Percentiles rank a stretch among this genome's conserved stretches.
These are phyloP conservation scores for Macaria liturata DNA, from an alignment of 2,888 invertebrate species.

Conservation along the genomic window DNA sequence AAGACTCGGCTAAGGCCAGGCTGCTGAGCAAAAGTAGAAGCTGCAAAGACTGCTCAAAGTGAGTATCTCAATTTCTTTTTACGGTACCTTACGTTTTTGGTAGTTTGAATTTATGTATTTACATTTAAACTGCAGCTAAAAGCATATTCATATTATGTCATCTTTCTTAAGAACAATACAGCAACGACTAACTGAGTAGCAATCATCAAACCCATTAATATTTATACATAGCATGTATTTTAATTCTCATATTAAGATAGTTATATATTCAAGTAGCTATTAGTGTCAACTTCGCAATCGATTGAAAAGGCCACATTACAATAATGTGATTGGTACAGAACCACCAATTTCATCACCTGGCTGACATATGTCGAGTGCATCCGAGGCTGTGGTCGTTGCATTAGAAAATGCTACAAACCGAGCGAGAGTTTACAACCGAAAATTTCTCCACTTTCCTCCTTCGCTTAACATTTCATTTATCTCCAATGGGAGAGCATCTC, in stretches of 20 bases:
- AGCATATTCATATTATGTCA: no score
- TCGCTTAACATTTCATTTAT: conserved; percentile 65
- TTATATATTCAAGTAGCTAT: not conserved
- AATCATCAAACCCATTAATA: not conserved
- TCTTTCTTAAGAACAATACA: no score
- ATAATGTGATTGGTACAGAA: not conserved
- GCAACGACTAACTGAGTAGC: no score
- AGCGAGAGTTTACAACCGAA: conserved; percentile 46
- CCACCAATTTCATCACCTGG: conserved; percentile 1
- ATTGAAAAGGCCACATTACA: no score
- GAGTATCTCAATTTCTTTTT: conserved; percentile 42
- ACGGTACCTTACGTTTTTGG: no score
- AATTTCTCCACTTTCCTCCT: conserved; percentile 75
- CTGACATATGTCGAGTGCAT: conserved; percentile 7
- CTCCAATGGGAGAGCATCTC: conserved; percentile 59
- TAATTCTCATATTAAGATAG: not conserved
- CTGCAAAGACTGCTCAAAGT: conserved; percentile 78
- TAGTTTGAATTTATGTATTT: no score
- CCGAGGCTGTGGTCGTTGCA: conserved; percentile 6
- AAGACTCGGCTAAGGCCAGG: conserved; percentile 61
- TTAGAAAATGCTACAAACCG: conserved; percentile 22
- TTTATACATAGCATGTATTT: not conserved
- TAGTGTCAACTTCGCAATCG: not conserved
- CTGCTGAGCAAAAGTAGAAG: conserved; percentile 62
- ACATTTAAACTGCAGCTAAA: no score